A percentile compares a stretch with the other conserved stretches of the same genome.
These are phyloP conservation scores for Cydia strobilella DNA, from an alignment of 1,140 invertebrate genomes.

Conservation along the genomic window DNA sequence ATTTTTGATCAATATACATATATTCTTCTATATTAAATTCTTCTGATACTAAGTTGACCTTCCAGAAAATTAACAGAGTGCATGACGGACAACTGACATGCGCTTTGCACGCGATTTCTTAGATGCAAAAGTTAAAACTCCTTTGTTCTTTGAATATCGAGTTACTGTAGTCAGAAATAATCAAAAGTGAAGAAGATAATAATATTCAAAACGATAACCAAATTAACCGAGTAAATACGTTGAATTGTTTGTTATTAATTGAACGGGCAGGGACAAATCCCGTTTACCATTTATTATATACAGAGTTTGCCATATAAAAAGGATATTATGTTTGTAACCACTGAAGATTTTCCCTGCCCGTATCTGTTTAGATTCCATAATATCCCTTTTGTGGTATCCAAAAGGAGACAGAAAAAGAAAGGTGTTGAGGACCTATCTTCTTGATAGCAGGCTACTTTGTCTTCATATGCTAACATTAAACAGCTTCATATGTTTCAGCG, in stretches of 20 bases:
- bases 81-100: conserved; percentile 17
- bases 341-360: too few species aligned
- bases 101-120: not conserved
- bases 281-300: too few species aligned
- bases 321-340: too few species aligned
- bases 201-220: too few species aligned
- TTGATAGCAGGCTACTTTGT: not conserved
- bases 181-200: not conserved
- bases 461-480: not conserved
- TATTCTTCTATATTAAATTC: not conserved
- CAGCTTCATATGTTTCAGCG: too few species aligned
- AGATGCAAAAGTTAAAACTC: conserved; percentile 6
- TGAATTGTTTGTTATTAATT: too few species aligned
- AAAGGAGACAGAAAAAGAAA: not conserved
- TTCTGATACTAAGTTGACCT: not conserved
- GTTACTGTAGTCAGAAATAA: not conserved
- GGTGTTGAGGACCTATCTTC: not conserved
- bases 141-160: conserved; percentile 1
- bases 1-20: not conserved
- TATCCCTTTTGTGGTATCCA: too few species aligned
- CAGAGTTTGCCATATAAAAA: too few species aligned
- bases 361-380: too few species aligned
- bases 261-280: too few species aligned
- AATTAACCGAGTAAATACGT: too few species aligned
- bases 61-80: conserved; percentile 17